Base-by-base conservation (phyloP, 2,113 vertebrate species). In the Lampris incognitus region DNA sequence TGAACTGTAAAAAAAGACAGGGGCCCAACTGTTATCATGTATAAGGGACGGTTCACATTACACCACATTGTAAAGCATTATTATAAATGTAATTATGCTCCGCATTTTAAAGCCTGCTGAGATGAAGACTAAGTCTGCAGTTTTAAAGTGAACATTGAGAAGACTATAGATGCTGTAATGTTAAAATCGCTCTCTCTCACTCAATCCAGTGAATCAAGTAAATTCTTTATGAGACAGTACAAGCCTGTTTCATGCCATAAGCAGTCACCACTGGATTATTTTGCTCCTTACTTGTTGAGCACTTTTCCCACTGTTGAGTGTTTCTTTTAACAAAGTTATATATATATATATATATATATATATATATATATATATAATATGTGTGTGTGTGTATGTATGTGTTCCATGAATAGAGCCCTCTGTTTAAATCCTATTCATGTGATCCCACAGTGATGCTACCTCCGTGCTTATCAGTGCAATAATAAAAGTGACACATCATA, bases 361-460 rank as follows among this genome's bases (percentile, higher is more conserved):
- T 24, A 24, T 24, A 24, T 24, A 24, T 24, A 24, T 24, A 24
- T 24, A 24, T 24, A 24, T 24, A 24, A 24, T 24, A 24, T 24
- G 24, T 24, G 24, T 24, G 24, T 24, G 24, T 24, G 24, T 24
- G 24, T 24, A 46, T 6, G 55, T 3, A 11, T 11, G 51, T 9
- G n/a, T n/a, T 82, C 24, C 44, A 6, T 85, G 74, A 89, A 89
- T 71, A 67, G 58, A 72, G 73, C 59, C 71, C 74, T 84, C 84
- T 88, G 78, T 89, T 76, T 39, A 4, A 44, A 68, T 61, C 4
- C 58, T 24, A 8, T 83, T 85, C 86, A 87, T 86, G 87, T 92
- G 87, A 89, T 87, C 66, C 56, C 9, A 38, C 36, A 57, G 56
- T 2, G 54, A 38, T 65, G 64, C 66, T 66, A 37, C 13, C 65